Percentiles rank a stretch among this genome's conserved stretches.
phyloP scores from a whole-genome alignment of 2,888 invertebrate genomes.

The Peribatodes rhomboidaria region DNA sequence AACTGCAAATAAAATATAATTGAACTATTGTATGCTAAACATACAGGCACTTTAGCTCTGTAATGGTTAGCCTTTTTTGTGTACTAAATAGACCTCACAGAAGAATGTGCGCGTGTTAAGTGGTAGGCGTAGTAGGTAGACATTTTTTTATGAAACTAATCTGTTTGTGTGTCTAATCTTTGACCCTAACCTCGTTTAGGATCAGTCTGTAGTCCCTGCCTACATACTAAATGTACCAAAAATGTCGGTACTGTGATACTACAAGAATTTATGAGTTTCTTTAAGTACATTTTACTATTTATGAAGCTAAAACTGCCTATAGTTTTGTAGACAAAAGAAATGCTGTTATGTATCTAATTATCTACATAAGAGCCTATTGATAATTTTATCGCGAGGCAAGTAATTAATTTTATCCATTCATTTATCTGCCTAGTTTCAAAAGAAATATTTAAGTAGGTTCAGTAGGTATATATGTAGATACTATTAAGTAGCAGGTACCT shows the following conservation, averaged over 20 bases:
- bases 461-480: no score
- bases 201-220: neutral
- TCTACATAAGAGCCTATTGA: no score
- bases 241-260: neutral
- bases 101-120: slow-evolving; percentile 35
- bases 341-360: no score
- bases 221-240: neutral
- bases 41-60: slow-evolving; percentile 67
- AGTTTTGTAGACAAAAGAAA: no score
- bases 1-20: slow-evolving; percentile 68
- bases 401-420: no score
- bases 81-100: slow-evolving; percentile 81
- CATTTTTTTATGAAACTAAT: slow-evolving; percentile 2
- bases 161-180: slow-evolving; percentile 11
- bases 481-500: no score
- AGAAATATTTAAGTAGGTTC: no score
- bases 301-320: no score
- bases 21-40: slow-evolving; percentile 80
- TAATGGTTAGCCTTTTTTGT: slow-evolving; percentile 71
- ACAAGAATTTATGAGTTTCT: no score
- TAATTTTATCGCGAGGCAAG: no score
- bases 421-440: no score
- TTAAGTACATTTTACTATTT: neutral
- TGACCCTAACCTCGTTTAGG: slow-evolving; percentile 9
- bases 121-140: slow-evolving; percentile 13